Conservation (phyloP, 1,140 invertebrate genomes). For the Sarcophaga peregrina region DNA sequence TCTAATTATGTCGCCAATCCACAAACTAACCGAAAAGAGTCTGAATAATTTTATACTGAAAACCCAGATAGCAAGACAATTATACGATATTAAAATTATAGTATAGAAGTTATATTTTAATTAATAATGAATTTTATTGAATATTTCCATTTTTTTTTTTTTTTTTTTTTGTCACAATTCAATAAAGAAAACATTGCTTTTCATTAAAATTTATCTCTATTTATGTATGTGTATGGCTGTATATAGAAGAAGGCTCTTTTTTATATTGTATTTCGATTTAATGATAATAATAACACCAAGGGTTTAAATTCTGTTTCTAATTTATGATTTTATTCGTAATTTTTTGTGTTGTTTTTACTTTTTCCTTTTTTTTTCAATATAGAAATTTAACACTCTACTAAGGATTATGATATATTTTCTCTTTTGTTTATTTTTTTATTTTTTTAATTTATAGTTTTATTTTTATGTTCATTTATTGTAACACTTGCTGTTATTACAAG, state of each 20-base stretch:
- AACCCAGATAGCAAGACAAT: too few relatives aligned
- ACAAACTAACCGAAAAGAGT: too few relatives aligned
- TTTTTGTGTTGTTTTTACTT: background rate
- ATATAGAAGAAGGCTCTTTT: background rate
- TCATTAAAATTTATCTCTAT: background rate
- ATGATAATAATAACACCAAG: too few relatives aligned
- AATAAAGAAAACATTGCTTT: slow-evolving; percentile 25
- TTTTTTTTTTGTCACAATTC: background rate
- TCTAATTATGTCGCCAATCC: too few relatives aligned
- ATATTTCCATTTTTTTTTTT: background rate
- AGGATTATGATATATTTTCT: too few relatives aligned
- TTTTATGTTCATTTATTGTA: too few relatives aligned
- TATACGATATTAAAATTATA: too few relatives aligned
- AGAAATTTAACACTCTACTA: slow-evolving; percentile 17
- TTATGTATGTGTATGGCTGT: background rate
- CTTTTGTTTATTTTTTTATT: background rate
- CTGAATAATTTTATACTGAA: too few relatives aligned
- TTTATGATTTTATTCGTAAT: background rate
- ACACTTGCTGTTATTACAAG: too few relatives aligned
- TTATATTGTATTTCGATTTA: background rate
- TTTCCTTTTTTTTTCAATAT: background rate
- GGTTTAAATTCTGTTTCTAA: too few relatives aligned
- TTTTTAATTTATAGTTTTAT: background rate
- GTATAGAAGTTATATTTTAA: background rate
- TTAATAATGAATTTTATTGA: slow-evolving; percentile 16